phyloP scores from a whole-genome alignment of 2,113 vertebrate species.

The Gymnobelideus leadbeateri region DNA sequence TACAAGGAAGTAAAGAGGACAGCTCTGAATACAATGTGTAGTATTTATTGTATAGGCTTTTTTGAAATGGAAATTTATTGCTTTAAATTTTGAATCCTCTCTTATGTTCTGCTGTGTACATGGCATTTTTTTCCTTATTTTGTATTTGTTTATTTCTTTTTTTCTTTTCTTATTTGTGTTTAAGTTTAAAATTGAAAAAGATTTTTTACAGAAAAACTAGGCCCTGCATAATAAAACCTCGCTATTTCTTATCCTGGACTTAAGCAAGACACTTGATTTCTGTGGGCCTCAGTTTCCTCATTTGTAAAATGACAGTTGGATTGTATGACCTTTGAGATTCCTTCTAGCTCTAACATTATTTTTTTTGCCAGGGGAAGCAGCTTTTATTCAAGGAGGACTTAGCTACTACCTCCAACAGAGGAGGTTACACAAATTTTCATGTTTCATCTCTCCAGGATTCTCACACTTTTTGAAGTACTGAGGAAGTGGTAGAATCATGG shows the following conservation, averaged over 20 bases:
- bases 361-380: conserved; percentile 57
- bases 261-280: neutral
- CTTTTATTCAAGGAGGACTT: conserved; percentile 71
- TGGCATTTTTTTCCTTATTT: too few species aligned
- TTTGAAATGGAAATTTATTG: too few species aligned
- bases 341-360: too few species aligned
- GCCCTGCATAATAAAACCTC: conserved; percentile 18
- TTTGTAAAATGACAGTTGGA: neutral
- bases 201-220: neutral
- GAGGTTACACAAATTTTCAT: conserved; percentile 25
- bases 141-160: too few species aligned
- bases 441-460: conserved; percentile 1
- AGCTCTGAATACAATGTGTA: too few species aligned
- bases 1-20: too few species aligned
- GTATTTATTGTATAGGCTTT: too few species aligned
- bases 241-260: conserved; percentile 7
- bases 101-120: too few species aligned
- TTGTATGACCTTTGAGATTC: neutral
- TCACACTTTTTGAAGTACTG: neutral
- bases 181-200: too few species aligned
- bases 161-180: too few species aligned
- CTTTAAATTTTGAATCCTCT: too few species aligned
- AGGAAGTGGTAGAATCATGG: conserved; percentile 29
- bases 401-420: conserved; percentile 50
- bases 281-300: neutral